Base-by-base conservation (phyloP, 2,888 invertebrate genomes). In the Biston stratarius region DNA sequence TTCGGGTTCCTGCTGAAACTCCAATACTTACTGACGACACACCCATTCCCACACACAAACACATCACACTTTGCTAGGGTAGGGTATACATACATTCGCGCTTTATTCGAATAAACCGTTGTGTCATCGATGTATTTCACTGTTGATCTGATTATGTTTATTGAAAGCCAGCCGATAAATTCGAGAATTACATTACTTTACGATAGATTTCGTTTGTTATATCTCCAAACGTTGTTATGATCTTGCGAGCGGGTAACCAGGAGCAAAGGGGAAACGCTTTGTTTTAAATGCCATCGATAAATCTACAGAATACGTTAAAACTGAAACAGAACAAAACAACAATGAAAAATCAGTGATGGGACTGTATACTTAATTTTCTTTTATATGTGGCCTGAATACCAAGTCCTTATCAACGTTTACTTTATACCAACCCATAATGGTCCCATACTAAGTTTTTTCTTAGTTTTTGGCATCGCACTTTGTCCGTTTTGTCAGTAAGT, bases 81-180 rank as follows among this genome's bases (percentile, higher is more conserved):
- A 14, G n/a, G n/a, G n/a, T 15, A 44, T 34, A 44, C 45, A 11
- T 36, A 51, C 52, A 76, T 78, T 74, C 38, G 11, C 12, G 11
- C 40, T 49, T 11, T 49, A 49, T 49, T 49, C 40, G 49, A 49
- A 59, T 59, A 59, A 59, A 59, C 59, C 8, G n/a, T 57, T 34
- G 34, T 15, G n/a, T 12, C 49, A 59, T 49, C 58, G 58, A 49
- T 49, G 49, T 49, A 49, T 49, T 77, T 75, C 74, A 73, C 74
- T 68, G 55, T 64, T 60, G 70, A 67, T 67, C 71, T 69, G 71
- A 73, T 78, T 78, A 78, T 75, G 71, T 76, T 78, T 77, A 78
- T 79, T 77, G 73, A 61, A 66, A 64, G 71, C 68, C 72, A 55
- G 45, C 64, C 73, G 70, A 75, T 73, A 78, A 77, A 79, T 78